Conservation (phyloP, 1,140 invertebrate genomes). For the Littorina saxatilis region DNA sequence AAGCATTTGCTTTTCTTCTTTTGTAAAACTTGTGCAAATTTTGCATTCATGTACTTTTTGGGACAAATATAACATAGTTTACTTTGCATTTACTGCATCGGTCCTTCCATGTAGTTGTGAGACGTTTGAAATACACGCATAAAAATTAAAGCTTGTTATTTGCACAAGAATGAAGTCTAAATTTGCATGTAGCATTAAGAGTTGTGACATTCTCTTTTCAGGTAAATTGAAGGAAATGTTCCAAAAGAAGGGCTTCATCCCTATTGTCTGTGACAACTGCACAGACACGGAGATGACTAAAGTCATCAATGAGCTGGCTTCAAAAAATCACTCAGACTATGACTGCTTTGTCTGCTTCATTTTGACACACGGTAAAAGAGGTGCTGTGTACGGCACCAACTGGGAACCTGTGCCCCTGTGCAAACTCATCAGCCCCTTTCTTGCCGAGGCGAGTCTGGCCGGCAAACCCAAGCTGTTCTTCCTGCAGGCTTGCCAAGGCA, state of each 20-base stretch:
- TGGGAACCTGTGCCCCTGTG: slow-evolving; percentile 55
- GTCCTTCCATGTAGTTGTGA: too few species aligned
- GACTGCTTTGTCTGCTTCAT: slow-evolving; percentile 68
- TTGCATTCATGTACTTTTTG: too few species aligned
- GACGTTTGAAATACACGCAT: too few species aligned
- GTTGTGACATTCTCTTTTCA: too few species aligned
- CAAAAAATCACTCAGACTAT: slow-evolving; percentile 48
- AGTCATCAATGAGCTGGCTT: slow-evolving; percentile 7
- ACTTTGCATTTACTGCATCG: too few species aligned
- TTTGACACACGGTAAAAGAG: slow-evolving; percentile 68
- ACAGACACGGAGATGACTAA: slow-evolving; percentile 45
- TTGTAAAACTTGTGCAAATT: too few species aligned
- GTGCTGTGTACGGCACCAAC: slow-evolving; percentile 64
- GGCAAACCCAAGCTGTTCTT: slow-evolving; percentile 75
- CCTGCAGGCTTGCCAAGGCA: slow-evolving; percentile 74
- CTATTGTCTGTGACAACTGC: slow-evolving; percentile 39
- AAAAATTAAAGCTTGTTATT: too few species aligned
- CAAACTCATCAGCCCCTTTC: slow-evolving; percentile 65
- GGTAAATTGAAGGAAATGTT: slow-evolving; percentile 55
- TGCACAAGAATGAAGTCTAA: too few species aligned
- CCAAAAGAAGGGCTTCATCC: slow-evolving; percentile 51
- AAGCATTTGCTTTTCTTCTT: too few species aligned
- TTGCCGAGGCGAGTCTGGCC: slow-evolving; percentile 51
- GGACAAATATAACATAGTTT: too few species aligned
- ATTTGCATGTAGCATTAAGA: too few species aligned